phyloP scores from a whole-genome alignment of 1,140 invertebrate genomes.

The Bombus breviceps region DNA sequence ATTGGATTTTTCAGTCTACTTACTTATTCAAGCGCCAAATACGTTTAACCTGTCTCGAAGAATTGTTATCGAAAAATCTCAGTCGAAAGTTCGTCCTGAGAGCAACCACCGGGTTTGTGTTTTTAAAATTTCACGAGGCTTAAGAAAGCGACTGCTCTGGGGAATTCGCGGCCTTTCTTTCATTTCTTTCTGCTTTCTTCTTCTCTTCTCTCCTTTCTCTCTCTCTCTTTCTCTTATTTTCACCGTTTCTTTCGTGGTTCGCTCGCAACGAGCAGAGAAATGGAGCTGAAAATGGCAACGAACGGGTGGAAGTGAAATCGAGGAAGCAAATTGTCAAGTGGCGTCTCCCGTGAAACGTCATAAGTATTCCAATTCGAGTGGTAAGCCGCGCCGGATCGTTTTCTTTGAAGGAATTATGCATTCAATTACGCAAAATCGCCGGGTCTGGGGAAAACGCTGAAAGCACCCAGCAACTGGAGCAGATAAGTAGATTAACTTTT shows the following conservation, averaged over 20 bases:
- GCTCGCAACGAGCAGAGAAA: not conserved
- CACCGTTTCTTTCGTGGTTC: not conserved
- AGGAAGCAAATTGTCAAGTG: constrained; percentile 7
- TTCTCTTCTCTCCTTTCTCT: not conserved
- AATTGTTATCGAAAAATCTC: constrained; percentile 28
- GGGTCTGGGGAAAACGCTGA: not conserved
- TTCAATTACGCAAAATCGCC: constrained; percentile 17
- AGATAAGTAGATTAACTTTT: constrained; percentile 39
- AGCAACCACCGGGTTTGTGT: not conserved
- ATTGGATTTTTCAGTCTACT: not conserved
- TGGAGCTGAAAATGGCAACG: not conserved
- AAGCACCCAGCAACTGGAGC: not conserved
- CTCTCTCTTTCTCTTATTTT: not conserved
- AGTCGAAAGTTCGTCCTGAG: not conserved
- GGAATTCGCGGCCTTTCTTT: not conserved
- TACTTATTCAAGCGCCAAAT: constrained; percentile 27
- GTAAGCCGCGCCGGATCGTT: constrained; percentile 4
- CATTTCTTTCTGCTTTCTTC: not conserved
- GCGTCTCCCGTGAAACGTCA: not conserved
- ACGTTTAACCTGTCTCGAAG: constrained; percentile 29
- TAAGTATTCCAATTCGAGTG: constrained; percentile 14
- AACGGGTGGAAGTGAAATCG: not conserved
- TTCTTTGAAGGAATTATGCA: constrained; percentile 14
- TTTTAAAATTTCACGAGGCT: constrained; percentile 39
- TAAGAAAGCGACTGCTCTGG: not conserved